Evolutionary conservation across 2,888 invertebrate genomes (phyloP), one percentile per base, ranked within the genome.

Genomic region (Diaperis boleti): DNA sequence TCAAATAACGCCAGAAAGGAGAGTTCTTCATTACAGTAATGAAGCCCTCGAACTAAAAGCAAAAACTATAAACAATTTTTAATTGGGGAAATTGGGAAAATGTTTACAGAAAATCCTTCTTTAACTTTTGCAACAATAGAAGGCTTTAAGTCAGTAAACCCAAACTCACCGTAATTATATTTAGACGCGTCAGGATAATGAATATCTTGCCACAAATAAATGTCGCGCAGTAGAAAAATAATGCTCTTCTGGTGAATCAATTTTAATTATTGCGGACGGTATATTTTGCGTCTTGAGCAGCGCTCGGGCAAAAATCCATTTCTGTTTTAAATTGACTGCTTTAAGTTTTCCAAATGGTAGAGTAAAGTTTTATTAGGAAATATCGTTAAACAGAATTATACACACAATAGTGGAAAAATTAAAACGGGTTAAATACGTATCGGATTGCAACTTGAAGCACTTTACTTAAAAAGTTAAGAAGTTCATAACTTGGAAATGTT

Each of bases 241-340:
- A 35, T 33, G 20, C 4, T 20, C 22, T 29, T 13, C 6, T 35
- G 11, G 33, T 18, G 15, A 42, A 55, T 55, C 33, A 55, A 35
- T 55, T 31, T 44, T 44, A 42, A 55, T 55, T 44, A 42, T 44
- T 33, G 55, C n/a, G 42, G 47, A 47, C 37, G 47, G 37, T 57
- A 22, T 44, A 20, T 39, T 42, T 41, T 55, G 35, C 33, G 47
- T 13, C 45, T 33, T 39, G 14, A 37, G 18, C 22, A 35, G 37
- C 56, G 49, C 55, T 45, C 17, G 11, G 29, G 26, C 20, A 26
- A 41, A n/a, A 63, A 63, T 63, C 59, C 60, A 65, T 65, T 65
- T 65, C 50, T 56, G 62, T 61, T 65, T 61, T 52, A 62, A 65
- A 65, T 65, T 62, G 57, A 45, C 47, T n/a, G 17, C 52, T 18